Percentiles rank a stretch among this genome's conserved stretches.
These are phyloP conservation scores for Bubo bubo DNA, from an alignment of 2,113 vertebrate genomes.

Conservation along the genomic window DNA sequence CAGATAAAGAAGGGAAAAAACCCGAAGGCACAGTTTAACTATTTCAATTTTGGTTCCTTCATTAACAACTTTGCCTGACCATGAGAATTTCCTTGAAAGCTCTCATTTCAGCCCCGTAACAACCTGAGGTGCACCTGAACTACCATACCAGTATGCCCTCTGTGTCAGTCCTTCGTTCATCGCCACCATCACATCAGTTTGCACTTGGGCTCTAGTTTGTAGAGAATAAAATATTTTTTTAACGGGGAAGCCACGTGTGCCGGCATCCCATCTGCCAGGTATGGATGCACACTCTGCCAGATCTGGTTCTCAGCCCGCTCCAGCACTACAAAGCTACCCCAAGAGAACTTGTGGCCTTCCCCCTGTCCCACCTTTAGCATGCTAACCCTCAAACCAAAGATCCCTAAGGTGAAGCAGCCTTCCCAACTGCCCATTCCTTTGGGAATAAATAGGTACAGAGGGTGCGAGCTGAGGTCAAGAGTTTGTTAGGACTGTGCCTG, in stretches of 20 bases:
- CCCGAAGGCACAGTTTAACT: background rate
- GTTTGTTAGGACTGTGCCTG: background rate
- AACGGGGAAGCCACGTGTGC: background rate
- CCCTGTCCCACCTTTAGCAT: background rate
- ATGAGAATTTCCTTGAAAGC: background rate
- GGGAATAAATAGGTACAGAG: background rate
- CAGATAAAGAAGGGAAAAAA: background rate
- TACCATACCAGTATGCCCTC: rapidly evolving
- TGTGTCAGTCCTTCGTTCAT: rapidly evolving
- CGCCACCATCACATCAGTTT: background rate
- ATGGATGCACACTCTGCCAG: rapidly evolving
- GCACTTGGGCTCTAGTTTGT: background rate
- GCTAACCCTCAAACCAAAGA: background rate
- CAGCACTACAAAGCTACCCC: background rate
- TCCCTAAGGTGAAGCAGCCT: background rate
- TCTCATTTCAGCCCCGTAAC: background rate
- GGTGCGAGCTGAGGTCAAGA: background rate
- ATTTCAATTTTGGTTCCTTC: background rate
- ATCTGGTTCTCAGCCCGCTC: background rate
- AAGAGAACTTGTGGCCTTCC: background rate
- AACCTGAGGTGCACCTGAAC: background rate
- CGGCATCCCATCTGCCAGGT: background rate
- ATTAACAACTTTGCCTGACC: background rate
- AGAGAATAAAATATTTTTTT: background rate
- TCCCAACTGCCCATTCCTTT: background rate